Evolutionary conservation across 2,797 vertebrate species (phyloP).

Genomic region (Lepus townsendii): DNA sequence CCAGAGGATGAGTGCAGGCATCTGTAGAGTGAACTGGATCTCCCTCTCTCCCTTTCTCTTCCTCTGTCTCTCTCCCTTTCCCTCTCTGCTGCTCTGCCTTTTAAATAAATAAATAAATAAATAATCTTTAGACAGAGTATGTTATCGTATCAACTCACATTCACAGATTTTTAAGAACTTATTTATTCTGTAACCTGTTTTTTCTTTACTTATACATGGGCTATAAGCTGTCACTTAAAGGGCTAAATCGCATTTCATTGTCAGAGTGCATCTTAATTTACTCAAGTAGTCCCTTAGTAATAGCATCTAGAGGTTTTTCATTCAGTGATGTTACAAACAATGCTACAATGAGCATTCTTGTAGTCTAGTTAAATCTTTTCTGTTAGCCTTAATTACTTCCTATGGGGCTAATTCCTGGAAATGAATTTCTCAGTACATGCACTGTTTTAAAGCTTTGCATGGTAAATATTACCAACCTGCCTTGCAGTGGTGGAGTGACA

Average conservation of each 20-base stretch:
- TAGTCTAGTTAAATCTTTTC: slow-evolving; percentile 20
- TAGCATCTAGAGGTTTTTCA: neutral
- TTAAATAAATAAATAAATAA: too few relatives aligned
- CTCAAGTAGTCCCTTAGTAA: neutral
- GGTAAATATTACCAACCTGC: neutral
- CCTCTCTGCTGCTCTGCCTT: too few relatives aligned
- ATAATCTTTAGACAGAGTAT: neutral
- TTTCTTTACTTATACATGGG: neutral
- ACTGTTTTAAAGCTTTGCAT: slow-evolving; percentile 12
- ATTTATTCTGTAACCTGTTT: neutral
- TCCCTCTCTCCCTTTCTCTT: too few relatives aligned
- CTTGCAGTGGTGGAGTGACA: slow-evolving; percentile 27
- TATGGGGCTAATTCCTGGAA: slow-evolving; percentile 28
- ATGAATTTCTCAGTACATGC: neutral
- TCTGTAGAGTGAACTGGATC: too few relatives aligned
- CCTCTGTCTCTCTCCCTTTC: too few relatives aligned
- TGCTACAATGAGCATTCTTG: slow-evolving; percentile 3
- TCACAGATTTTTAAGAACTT: neutral
- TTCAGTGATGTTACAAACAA: slow-evolving; percentile 14
- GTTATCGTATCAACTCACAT: neutral
- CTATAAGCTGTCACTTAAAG: neutral
- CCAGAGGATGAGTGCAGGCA: too few relatives aligned
- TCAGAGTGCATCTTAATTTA: neutral
- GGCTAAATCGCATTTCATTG: neutral
- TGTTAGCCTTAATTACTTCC: slow-evolving; percentile 50